Conservation (phyloP, 2,888 invertebrate species). For the Andrena praecox region DNA sequence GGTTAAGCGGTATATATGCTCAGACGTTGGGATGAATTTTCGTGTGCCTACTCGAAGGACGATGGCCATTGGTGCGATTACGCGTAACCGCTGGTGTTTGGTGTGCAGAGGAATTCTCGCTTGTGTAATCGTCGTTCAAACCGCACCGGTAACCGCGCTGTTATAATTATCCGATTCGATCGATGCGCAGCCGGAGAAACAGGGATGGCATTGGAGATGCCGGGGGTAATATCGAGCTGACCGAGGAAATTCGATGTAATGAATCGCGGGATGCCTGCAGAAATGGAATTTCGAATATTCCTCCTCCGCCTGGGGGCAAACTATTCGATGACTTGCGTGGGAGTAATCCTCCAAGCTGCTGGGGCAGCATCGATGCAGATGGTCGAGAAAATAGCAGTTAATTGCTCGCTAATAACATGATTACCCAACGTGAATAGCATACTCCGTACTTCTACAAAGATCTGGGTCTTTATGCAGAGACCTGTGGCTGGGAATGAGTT, state of each 20-base stretch:
- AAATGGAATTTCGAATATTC: constrained; percentile 62
- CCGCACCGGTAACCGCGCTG: constrained; percentile 65
- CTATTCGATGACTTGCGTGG: constrained; percentile 29
- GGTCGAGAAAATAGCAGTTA: neutral
- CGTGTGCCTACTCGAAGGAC: constrained; percentile 14
- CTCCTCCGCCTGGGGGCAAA: neutral
- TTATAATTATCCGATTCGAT: constrained; percentile 74
- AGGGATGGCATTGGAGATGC: constrained; percentile 51
- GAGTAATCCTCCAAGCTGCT: neutral
- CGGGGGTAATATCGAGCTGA: constrained; percentile 60
- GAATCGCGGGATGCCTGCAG: constrained; percentile 55
- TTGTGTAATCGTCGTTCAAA: constrained; percentile 57
- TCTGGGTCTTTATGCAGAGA: neutral
- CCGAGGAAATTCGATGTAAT: constrained; percentile 69
- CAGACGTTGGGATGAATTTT: neutral
- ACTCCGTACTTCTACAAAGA: neutral
- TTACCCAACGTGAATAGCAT: neutral
- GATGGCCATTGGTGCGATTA: constrained; percentile 16
- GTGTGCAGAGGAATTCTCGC: constrained; percentile 55
- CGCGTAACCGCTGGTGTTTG: constrained; percentile 8
- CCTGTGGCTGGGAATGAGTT: neutral
- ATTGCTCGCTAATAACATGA: constrained; percentile 2
- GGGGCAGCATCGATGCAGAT: neutral
- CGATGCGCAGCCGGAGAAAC: constrained; percentile 61
- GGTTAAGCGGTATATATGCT: neutral